Base-by-base conservation (phyloP, 2,888 invertebrate genomes). In the Noctua janthina region DNA sequence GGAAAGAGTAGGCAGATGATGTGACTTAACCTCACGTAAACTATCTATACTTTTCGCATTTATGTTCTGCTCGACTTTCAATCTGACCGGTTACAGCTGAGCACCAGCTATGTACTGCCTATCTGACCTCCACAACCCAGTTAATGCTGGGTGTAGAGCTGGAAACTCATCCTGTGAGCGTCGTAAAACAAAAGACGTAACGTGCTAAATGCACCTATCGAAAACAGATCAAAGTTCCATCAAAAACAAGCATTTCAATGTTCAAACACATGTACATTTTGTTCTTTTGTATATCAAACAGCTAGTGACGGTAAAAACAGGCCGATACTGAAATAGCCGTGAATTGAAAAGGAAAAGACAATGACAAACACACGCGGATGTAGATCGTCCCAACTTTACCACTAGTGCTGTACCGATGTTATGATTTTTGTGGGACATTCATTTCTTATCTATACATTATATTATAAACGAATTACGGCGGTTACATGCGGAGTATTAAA, bases 281-380 rank as follows among this genome's bases (percentile, higher is more conserved):
- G 23, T 46, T 20, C 54, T 20, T 15, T 39, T 29, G 1, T 51
- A 46, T 71, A 29, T 23, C 1, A 39, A 78, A 20, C 15, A 13
- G 23, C n/a, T 2, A 20, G 46, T n/a, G 7, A 62, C 11, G 73
- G 29, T 51, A 67, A 85, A 84, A 81, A 74, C 74, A 39, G 62
- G 62, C 72, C 76, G 66, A 81, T 83, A 83, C 78, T 70, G 75
- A 76, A 80, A 79, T 71, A 73, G 49, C 67, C 68, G 46, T 49
- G 82, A 69, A 85, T 83, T 82, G 71, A 35, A 85, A 83, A 84
- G n/a, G 73, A 64, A 83, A 79, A 88, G 85, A 86, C 90, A 87
- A 83, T 85, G 84, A 84, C 82, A 83, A 83, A 87, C 74, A 85
- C 76, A 76, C 68, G 67, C 54, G 59, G 43, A 64, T 77, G 71